Evolutionary conservation across 2,888 invertebrate genomes (phyloP), one percentile per base, ranked within the genome.

Genomic region (Caenorhabditis virilis): DNA sequence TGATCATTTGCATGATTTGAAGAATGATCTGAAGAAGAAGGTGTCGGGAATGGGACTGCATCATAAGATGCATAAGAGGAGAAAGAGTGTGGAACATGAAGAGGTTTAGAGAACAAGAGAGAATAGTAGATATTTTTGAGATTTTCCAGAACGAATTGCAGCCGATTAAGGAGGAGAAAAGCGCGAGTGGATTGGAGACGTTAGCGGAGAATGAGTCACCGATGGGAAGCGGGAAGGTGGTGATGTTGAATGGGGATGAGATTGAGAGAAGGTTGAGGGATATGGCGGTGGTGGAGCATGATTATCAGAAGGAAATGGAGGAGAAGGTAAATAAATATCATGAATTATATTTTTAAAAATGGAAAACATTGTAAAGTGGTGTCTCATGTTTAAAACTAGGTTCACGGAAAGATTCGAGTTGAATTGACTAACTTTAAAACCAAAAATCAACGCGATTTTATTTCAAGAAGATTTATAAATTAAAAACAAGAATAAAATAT

Each of bases 1-100:
- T 20, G 74, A 74, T 53, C 72, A 72, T 57, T 42, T 72, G 27
- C 60, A 72, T 30, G 72, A 72, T 46, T 45, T 72, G 46, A 72
- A 72, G 46, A 60, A 72, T 30, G 72, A 72, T 46, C 41, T 72
- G 46, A 72, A 72, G 46, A 60, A 62, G 42, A 59, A 65, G 47
- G 63, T 72, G 0, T 53, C 55, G 11, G 56, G 59, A 15, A 68
- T 66, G 11, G 57, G 63, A 30, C 27, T 66, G 13, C 68, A 69
- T 38, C 69, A 69, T 15, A 72, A 72, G 38, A 59, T 66, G 6
- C 60, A 61, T 36, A n/a, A 61, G 41, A 36, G 72, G 23, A 25
- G 61, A 46, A 72, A 72, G 25, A 69, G 69, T 50, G 56, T 59
- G 18, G 71, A 71, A 7, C 61, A 42, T 4, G 60, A 66, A 13